A percentile compares a stretch with the other conserved stretches of the same genome.
Evolutionary conservation across 1,140 invertebrate genomes (phyloP).

Genomic region (Drosophila obscura): DNA sequence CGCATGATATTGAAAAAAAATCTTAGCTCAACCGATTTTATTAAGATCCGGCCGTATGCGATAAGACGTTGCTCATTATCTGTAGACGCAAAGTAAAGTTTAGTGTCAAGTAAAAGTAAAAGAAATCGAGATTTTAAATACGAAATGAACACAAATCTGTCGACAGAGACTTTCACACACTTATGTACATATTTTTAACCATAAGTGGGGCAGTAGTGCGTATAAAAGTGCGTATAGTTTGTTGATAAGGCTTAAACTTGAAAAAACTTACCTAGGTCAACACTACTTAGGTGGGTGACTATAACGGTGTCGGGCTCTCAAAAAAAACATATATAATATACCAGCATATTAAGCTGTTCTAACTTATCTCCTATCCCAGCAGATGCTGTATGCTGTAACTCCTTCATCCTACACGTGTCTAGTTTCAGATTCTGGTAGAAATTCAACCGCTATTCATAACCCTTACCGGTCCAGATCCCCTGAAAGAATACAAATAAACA

Average conservation of each 20-base stretch:
- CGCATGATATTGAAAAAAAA: slow-evolving; percentile 31
- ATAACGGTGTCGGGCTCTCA: too few relatives aligned
- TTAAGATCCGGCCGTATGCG: slow-evolving; percentile 55
- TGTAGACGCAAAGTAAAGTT: slow-evolving; percentile 4
- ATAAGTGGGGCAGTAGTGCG: slow-evolving; percentile 62
- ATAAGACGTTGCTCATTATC: slow-evolving; percentile 11
- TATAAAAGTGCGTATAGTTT: slow-evolving; percentile 59
- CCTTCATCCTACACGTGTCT: neutral
- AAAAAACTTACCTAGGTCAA: slow-evolving; percentile 66
- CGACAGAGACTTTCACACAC: slow-evolving; percentile 18
- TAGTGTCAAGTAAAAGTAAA: slow-evolving; percentile 6
- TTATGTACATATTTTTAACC: neutral
- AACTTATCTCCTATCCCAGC: too few relatives aligned
- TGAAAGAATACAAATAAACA: slow-evolving; percentile 1
- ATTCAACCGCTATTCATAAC: neutral
- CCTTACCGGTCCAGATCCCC: neutral
- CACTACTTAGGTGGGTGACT: neutral
- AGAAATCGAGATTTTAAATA: neutral
- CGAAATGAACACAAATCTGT: neutral
- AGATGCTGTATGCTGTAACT: too few relatives aligned
- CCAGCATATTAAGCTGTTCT: too few relatives aligned
- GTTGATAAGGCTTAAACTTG: slow-evolving; percentile 42
- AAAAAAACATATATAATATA: too few relatives aligned
- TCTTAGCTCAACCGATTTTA: slow-evolving; percentile 43
- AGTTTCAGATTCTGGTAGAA: slow-evolving; percentile 1